A percentile compares a stretch with the other conserved stretches of the same genome.
These are phyloP conservation scores for Oreochromis niloticus DNA, from an alignment of 2,113 vertebrate genomes.

Conservation along the genomic window DNA sequence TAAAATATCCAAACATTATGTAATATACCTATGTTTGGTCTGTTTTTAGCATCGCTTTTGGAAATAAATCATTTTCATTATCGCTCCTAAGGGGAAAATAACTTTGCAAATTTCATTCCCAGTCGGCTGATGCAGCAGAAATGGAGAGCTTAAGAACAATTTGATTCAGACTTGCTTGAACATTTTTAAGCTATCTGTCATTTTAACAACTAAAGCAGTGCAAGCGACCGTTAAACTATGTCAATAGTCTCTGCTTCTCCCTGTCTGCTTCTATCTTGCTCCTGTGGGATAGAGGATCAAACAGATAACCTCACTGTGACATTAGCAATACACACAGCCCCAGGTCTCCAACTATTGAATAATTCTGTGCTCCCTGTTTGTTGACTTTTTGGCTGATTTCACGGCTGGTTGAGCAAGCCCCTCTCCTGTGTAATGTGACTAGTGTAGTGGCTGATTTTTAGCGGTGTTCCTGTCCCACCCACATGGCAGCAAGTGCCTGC, in stretches of 20 bases:
- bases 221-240: neutral
- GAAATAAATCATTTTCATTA: neutral
- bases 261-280: neutral
- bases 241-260: neutral
- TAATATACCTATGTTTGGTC: neutral
- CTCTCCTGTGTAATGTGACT: slow-evolving; percentile 47
- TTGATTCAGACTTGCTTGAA: neutral
- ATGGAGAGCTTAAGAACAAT: neutral
- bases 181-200: neutral
- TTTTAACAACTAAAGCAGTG: neutral
- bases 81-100: neutral
- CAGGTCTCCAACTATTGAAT: slow-evolving; percentile 31
- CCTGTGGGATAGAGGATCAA: slow-evolving; percentile 15
- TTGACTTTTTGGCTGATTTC: slow-evolving; percentile 50
- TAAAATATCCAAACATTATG: neutral
- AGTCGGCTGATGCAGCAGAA: neutral
- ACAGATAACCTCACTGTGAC: slow-evolving; percentile 26
- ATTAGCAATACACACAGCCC: slow-evolving; percentile 26
- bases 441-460: slow-evolving; percentile 34
- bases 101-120: neutral
- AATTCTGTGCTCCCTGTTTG: slow-evolving; percentile 39
- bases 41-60: neutral
- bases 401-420: slow-evolving; percentile 37
- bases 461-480: slow-evolving; percentile 3
- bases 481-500: slow-evolving; percentile 1